Evolutionary conservation across 2,797 vertebrate genomes (phyloP), one percentile per base, ranked within the genome.

Genomic region (Neopelma chrysocephalum): DNA sequence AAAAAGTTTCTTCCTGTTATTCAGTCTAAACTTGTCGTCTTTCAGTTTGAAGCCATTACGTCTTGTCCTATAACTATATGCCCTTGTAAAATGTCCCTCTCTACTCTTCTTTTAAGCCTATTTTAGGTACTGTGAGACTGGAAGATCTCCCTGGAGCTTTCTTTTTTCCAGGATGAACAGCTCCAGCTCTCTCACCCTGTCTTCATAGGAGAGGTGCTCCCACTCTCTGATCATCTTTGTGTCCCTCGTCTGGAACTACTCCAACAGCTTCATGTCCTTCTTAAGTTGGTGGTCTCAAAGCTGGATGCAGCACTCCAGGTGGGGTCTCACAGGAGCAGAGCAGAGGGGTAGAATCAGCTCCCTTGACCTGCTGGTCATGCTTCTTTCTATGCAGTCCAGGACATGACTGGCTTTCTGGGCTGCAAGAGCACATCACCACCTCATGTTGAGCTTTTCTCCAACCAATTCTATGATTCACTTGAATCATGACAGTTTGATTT

Each of bases 21-120:
- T 21, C 60, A 48, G 32, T 32, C 15, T 36, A 54, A 36, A 42
- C 8, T 3, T 58, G 13, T 6, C 13, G 26, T 66, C 47, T 48
- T 73, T 38, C 61, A 43, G 47, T 22, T 43, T 48, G 42, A 80
- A 73, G 40, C 16, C 36, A 27, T 26, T 38, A 32, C 15, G 15
- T 20, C 53, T 48, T n/a, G 16, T 61, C 32, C 14, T 61, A 18
- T 11, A 26, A 47, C 18, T 20, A 32, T 17, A 54, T 15, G 16
- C 4, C 22, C 34, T 42, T 61, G 13, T 12, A 73, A 66, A 85
- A 73, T 25, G 20, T 29, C 34, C 17, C 8, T 61, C 26, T 72
- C 23, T 6, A 80, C 34, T 54, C 31, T 48, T 68, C 31, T 13
- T 73, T 40, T 21, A 0, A 0, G 42, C 9, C 6, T 1, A 2